Conservation (phyloP, 1,140 invertebrate species). For the Holotrichia oblita region DNA sequence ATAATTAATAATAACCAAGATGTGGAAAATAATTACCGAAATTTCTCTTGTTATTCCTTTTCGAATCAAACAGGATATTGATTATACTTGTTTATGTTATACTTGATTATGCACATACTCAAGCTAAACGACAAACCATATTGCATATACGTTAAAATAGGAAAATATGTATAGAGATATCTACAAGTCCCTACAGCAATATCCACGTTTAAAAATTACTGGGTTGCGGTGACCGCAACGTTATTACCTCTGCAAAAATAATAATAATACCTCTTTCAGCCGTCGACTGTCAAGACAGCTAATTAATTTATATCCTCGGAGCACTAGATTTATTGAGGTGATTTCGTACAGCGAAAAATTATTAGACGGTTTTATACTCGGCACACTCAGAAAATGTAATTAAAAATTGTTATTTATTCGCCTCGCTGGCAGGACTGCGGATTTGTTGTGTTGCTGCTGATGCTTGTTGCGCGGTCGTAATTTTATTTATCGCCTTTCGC, state of each 20-base stretch:
- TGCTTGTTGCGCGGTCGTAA: conserved; percentile 20
- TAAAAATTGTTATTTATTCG: conserved; percentile 37
- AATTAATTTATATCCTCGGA: conserved; percentile 34
- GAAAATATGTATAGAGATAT: not conserved
- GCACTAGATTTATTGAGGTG: conserved; percentile 29
- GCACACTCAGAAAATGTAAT: conserved; percentile 32
- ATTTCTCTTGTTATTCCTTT: no score
- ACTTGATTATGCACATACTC: no score
- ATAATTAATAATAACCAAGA: no score
- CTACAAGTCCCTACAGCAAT: not conserved
- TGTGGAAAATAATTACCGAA: no score
- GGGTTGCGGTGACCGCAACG: conserved; percentile 16
- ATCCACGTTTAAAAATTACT: not conserved
- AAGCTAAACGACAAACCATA: no score
- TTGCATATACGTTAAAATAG: not conserved
- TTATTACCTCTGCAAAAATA: conserved; percentile 23
- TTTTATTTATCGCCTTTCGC: conserved; percentile 35
- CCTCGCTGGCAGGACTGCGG: conserved; percentile 10
- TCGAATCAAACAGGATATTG: no score
- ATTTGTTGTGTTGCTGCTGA: not conserved
- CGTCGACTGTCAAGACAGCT: conserved; percentile 17
- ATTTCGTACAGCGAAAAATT: conserved; percentile 28
- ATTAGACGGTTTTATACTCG: conserved; percentile 26
- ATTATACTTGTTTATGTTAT: no score
- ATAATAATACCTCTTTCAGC: conserved; percentile 22